A percentile compares a stretch with the other conserved stretches of the same genome.
phyloP scores from a whole-genome alignment of 2,113 vertebrate genomes.

The Prionailurus bengalensis region DNA sequence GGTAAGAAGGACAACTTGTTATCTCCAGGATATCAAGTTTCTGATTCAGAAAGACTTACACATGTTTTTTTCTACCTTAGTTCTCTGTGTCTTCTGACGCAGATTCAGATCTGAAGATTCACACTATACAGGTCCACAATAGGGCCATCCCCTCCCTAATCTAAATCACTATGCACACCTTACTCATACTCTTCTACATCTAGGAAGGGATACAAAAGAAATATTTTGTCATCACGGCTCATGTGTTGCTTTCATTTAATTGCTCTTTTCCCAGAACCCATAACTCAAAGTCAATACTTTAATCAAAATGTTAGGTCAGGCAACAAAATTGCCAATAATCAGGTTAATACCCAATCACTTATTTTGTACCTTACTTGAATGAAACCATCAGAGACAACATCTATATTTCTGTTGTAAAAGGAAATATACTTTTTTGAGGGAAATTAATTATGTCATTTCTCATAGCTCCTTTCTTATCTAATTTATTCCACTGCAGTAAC shows the following conservation, averaged over 20 bases:
- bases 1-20: not conserved
- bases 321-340: not conserved
- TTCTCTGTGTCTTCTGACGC: not conserved
- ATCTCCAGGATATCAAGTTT: not conserved
- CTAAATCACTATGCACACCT: not conserved
- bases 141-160: not conserved
- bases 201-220: not conserved
- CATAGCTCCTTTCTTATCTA: not conserved
- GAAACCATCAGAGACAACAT: not conserved
- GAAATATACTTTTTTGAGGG: not conserved
- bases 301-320: not conserved
- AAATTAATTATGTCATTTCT: not conserved
- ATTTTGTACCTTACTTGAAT: not conserved
- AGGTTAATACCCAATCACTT: not conserved
- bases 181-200: not conserved
- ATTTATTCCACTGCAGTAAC: not conserved
- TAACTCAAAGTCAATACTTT: constrained; percentile 35
- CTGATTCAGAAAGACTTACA: not conserved
- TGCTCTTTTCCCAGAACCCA: not conserved
- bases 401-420: not conserved
- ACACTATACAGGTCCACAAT: not conserved
- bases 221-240: not conserved
- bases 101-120: no score
- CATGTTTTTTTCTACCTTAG: not conserved
- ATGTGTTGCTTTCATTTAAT: constrained; percentile 32